phyloP scores from a whole-genome alignment of 23 tunicate genomes.

The Trididemnum clinides region DNA sequence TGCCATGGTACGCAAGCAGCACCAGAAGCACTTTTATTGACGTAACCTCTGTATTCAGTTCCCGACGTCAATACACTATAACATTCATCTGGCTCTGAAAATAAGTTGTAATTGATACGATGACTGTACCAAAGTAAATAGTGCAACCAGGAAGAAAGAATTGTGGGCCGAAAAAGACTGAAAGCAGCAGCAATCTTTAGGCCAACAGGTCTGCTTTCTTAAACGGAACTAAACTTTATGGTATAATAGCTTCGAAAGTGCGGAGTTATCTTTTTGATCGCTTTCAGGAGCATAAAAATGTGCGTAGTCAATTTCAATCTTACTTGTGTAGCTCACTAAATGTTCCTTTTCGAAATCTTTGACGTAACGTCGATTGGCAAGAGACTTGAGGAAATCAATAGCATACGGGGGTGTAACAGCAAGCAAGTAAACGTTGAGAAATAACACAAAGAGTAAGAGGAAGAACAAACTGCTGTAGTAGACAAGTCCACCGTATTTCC shows the following conservation, averaged over 20 bases:
- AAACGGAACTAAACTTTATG: too few relatives aligned
- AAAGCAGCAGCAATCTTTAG: too few relatives aligned
- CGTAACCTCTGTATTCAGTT: slow-evolving; percentile 59
- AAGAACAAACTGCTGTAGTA: slow-evolving; percentile 68
- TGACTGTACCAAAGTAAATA: too few relatives aligned
- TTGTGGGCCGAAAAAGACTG: too few relatives aligned
- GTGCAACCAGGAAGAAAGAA: too few relatives aligned
- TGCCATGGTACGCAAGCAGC: slow-evolving; percentile 55
- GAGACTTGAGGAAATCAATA: slow-evolving; percentile 75
- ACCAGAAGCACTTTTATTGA: slow-evolving; percentile 5
- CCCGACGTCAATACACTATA: slow-evolving; percentile 67
- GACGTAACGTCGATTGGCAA: slow-evolving; percentile 77
- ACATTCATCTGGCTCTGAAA: slow-evolving; percentile 61
- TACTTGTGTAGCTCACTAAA: slow-evolving; percentile 66
- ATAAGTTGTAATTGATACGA: too few relatives aligned
- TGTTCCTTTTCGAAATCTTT: slow-evolving; percentile 39
- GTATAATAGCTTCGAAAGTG: too few relatives aligned
- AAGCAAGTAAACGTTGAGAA: slow-evolving; percentile 63
- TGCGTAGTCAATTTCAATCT: background rate
- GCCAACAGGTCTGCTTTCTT: too few relatives aligned
- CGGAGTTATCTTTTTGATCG: too few relatives aligned
- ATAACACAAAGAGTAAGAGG: slow-evolving; percentile 47
- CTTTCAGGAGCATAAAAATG: too few relatives aligned
- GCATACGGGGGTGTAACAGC: slow-evolving; percentile 80
- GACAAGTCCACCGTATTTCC: slow-evolving; percentile 78